Evolutionary conservation across 2,113 vertebrate genomes (phyloP), one percentile per base, ranked within the genome.

Genomic region (Psephotus haematonotus): DNA sequence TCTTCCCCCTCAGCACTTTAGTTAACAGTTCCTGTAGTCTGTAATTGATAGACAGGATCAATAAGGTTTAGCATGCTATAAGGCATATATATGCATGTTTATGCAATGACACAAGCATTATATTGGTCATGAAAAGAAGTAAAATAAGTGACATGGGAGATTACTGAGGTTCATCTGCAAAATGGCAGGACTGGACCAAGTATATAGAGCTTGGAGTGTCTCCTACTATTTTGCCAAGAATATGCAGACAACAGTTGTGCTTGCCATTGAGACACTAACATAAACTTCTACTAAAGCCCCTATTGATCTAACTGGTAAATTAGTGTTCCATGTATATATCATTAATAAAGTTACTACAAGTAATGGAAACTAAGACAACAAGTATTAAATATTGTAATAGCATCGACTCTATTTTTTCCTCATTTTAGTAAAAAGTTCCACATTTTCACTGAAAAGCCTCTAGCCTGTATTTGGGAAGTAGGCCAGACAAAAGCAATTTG

Each of bases 401-500:
- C 29, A 20, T 69, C 59, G 89, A 14, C 85, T 74, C 77, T 93
- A 64, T 31, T n/a, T 19, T 7, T 43, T 10, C 1, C 39, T 91
- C 60, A 74, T 96, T 97, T 94, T 77, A 93, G 71, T 57, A 20
- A 85, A 88, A 57, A 3, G 5, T 64, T 79, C 4, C 47, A 39
- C 15, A 2, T 92, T 93, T 92, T 49, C 35, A 93, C 93, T 81
- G 71, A 86, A 90, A 94, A 96, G 79, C 90, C 77, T 95, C 49
- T 77, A 50, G 94, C 59, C 91, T 80, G 27, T 14, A 52, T 23
- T 69, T 82, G 93, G 95, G 95, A 97, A 57, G 6, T 59, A 44
- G 96, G 93, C 98, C 97, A 98, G 67, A n/a, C 10, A 6, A 37
- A 63, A 87, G 86, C 74, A 85, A 86, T 96, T 96, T 97, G 96